A percentile compares a stretch with the other conserved stretches of the same genome.
These are phyloP conservation scores for Epiblema foenella DNA, from an alignment of 2,888 invertebrate species.

Conservation along the genomic window DNA sequence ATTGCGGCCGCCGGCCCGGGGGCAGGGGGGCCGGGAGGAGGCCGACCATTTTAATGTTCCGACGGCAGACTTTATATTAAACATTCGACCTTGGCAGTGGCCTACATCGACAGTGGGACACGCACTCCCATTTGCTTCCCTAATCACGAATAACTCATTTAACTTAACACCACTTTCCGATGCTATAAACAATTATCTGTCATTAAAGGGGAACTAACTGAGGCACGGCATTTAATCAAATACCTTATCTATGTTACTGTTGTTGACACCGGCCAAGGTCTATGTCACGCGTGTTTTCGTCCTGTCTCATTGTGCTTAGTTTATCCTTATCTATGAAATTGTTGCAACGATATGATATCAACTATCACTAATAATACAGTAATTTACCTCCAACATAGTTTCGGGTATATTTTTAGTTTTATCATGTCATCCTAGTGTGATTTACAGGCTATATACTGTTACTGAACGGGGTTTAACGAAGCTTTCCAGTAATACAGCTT, in stretches of 20 bases:
- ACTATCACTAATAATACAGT: neutral
- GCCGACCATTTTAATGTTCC: slow-evolving; percentile 84
- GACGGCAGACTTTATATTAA: slow-evolving; percentile 85
- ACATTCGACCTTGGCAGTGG: slow-evolving; percentile 85
- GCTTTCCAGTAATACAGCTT: no score
- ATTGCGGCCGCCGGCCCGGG: slow-evolving; percentile 79
- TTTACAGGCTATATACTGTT: no score
- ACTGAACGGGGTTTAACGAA: no score
- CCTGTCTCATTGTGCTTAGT: slow-evolving; percentile 38
- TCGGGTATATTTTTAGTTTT: neutral
- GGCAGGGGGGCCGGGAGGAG: slow-evolving; percentile 78
- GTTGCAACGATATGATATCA: slow-evolving; percentile 6
- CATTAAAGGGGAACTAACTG: slow-evolving; percentile 67
- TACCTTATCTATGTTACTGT: slow-evolving; percentile 61
- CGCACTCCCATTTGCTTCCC: slow-evolving; percentile 70
- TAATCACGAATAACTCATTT: slow-evolving; percentile 81
- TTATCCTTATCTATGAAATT: slow-evolving; percentile 24
- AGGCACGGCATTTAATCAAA: slow-evolving; percentile 60
- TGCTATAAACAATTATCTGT: slow-evolving; percentile 78
- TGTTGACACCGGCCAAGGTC: slow-evolving; percentile 60
- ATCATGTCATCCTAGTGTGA: no score
- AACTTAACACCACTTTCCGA: slow-evolving; percentile 74
- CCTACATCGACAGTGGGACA: slow-evolving; percentile 83
- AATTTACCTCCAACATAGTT: neutral
- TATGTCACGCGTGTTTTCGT: slow-evolving; percentile 53